These are phyloP conservation scores for Seladonia tumulorum DNA, from an alignment of 2,888 invertebrate species.

Conservation along the genomic window DNA sequence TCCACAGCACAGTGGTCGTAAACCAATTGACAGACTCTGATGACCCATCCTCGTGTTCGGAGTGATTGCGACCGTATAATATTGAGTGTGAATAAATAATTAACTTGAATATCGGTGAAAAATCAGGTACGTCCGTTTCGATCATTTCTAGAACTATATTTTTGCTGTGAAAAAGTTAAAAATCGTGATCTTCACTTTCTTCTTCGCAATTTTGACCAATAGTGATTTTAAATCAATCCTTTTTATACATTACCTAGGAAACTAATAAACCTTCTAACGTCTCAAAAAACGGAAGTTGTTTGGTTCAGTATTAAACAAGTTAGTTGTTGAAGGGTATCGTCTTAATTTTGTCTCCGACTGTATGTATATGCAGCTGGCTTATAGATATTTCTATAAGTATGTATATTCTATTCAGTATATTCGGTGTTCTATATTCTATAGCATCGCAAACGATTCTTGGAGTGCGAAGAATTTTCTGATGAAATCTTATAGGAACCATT, in stretches of 20 bases:
- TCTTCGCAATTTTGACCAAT: no score
- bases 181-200: no score
- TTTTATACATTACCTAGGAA: no score
- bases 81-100: background rate
- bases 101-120: background rate
- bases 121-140: background rate
- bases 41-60: background rate
- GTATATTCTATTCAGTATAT: background rate
- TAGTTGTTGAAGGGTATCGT: no score
- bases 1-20: background rate
- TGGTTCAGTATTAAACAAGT: no score
- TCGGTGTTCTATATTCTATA: background rate
- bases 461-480: background rate
- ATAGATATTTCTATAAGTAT: background rate
- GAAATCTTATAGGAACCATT: constrained; percentile 5
- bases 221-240: no score
- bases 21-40: background rate
- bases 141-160: background rate
- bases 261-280: no score
- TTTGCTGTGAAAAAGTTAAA: background rate
- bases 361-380: background rate
- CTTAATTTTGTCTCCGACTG: background rate
- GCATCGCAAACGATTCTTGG: background rate
- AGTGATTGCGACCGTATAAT: background rate
- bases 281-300: no score